Evolutionary conservation across 1,140 invertebrate species (phyloP).

Genomic region (Philaenus spumarius): DNA sequence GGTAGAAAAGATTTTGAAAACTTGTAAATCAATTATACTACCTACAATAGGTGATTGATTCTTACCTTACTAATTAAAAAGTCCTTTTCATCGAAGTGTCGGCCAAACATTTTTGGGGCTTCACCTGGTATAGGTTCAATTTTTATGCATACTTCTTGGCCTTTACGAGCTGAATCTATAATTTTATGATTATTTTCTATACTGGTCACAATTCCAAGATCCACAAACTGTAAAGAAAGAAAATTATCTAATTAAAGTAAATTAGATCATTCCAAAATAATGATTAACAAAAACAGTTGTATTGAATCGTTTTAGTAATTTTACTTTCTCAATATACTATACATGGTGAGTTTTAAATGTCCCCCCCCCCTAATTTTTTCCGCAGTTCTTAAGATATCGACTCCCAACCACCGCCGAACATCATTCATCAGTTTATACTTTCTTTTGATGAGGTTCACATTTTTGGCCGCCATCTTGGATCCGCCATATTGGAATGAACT

Average conservation of each 20-base stretch:
- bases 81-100: constrained; percentile 97
- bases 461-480: too few species aligned
- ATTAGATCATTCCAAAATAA: too few species aligned
- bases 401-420: too few species aligned
- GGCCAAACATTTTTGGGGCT: constrained; percentile 94
- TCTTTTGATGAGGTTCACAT: too few species aligned
- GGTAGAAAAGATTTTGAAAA: not conserved
- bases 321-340: too few species aligned
- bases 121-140: constrained; percentile 95
- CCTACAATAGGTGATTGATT: not conserved
- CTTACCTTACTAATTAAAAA: constrained; percentile 91
- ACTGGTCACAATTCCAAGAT: constrained; percentile 90
- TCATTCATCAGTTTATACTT: too few species aligned
- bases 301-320: too few species aligned
- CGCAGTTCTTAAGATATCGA: too few species aligned
- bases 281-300: too few species aligned
- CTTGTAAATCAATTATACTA: not conserved
- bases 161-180: constrained; percentile 86
- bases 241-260: not conserved
- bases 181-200: constrained; percentile 73
- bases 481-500: too few species aligned
- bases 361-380: too few species aligned
- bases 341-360: too few species aligned
- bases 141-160: constrained; percentile 98
- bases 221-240: constrained; percentile 72